These are phyloP conservation scores for Harpagifer antarcticus DNA, from an alignment of 2,797 vertebrate species.

Conservation along the genomic window DNA sequence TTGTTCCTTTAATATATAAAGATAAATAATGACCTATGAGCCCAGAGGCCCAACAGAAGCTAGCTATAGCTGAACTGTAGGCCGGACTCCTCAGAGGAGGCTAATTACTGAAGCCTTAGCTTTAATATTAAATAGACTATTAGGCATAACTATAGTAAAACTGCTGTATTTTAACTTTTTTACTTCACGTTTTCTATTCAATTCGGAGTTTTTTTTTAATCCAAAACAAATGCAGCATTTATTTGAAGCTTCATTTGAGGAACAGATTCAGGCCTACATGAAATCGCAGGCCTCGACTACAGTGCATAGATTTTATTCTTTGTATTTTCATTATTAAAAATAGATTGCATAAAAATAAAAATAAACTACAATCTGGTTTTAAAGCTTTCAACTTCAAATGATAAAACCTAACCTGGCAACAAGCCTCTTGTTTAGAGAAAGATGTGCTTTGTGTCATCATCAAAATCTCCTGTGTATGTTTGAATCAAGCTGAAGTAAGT, in stretches of 20 bases:
- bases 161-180: neutral
- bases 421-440: neutral
- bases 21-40: neutral
- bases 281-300: slow-evolving; percentile 4
- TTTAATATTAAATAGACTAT: neutral
- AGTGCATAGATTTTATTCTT: neutral
- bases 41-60: neutral
- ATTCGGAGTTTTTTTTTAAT: neutral
- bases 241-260: neutral
- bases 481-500: neutral
- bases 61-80: neutral
- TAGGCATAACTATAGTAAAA: neutral
- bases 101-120: slow-evolving; percentile 15
- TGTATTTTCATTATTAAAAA: slow-evolving; percentile 7
- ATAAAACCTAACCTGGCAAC: neutral
- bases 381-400: neutral
- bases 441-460: neutral
- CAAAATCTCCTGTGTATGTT: neutral
- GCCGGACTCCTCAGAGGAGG: slow-evolving; percentile 2
- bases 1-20: neutral
- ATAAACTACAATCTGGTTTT: neutral
- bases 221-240: slow-evolving; percentile 13
- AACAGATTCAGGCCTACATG: slow-evolving; percentile 9
- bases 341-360: fast-evolving
- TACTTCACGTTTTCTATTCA: neutral